phyloP scores from a whole-genome alignment of 1,140 invertebrate genomes.

The Akabosia matsudoensis region DNA sequence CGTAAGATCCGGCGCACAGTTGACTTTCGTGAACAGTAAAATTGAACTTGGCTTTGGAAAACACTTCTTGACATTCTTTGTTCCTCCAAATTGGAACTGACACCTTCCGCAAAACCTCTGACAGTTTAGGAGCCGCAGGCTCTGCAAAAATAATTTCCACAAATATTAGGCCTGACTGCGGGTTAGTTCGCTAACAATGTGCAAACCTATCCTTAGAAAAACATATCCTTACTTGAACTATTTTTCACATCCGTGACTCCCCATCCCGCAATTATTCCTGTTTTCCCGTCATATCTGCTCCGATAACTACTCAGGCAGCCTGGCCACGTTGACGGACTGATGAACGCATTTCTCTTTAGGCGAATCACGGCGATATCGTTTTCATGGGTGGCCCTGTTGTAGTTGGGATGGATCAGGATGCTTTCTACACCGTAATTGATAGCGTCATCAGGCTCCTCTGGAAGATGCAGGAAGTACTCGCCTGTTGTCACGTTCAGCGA shows the following conservation, averaged over 20 bases:
- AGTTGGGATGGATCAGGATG: constrained; percentile 64
- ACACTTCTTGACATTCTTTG: constrained; percentile 22
- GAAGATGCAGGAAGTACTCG: constrained; percentile 21
- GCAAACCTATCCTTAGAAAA: no score
- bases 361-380: constrained; percentile 75
- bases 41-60: constrained; percentile 24
- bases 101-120: constrained; percentile 26
- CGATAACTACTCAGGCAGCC: constrained; percentile 23
- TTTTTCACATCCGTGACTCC: constrained; percentile 22
- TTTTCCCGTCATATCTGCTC: constrained; percentile 25
- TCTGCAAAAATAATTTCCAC: constrained; percentile 17
- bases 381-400: constrained; percentile 60
- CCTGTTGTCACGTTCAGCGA: constrained; percentile 26
- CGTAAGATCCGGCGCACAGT: constrained; percentile 20
- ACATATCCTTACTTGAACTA: constrained; percentile 23
- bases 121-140: constrained; percentile 23
- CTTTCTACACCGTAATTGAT: constrained; percentile 51
- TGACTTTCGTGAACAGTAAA: constrained; percentile 27
- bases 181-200: not conserved
- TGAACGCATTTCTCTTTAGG: constrained; percentile 51
- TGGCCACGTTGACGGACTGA: constrained; percentile 30
- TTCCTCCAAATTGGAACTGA: constrained; percentile 30
- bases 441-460: constrained; percentile 21
- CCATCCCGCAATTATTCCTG: constrained; percentile 12
- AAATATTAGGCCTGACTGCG: not conserved